Base-by-base conservation (phyloP, 2,888 invertebrate genomes). In the Tridacna gigas region DNA sequence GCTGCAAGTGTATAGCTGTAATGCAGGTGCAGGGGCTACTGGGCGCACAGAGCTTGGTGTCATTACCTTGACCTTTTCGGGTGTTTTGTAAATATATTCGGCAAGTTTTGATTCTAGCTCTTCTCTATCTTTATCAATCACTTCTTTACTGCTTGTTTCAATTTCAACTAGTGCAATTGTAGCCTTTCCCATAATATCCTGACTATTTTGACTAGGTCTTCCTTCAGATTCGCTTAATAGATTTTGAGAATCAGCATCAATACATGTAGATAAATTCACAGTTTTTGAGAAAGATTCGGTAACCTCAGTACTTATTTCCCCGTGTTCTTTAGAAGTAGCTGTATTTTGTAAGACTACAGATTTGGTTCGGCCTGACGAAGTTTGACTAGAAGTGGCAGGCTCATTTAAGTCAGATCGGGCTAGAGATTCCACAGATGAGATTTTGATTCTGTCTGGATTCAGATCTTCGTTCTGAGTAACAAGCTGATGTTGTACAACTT, bases 301-400 rank as follows among this genome's bases (percentile, higher is more conserved):
- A 25, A 25, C 25, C 15, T 51, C 56, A 22, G 3, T 15, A 25
- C 37, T 69, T 28, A 22, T 22, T n/a, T 61, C 71, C 18, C 71
- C 78, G 13, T 47, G 20, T 9, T 79, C 74, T 66, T 56, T 74
- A 65, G 74, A n/a, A 22, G 65, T 65, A 15, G 56, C 63, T 9
- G 84, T 80, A 37, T 86, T 86, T 63, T 84, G 82, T 22, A 86
- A 61, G 47, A 84, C 84, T 5, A 82, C 76, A 66, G 86, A 86
- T 82, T 86, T 86, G 25, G 84, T 86, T 80, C 75, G 84, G 28
- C 84, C 82, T 63, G 86, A 86, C 4, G 84, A 82, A 20, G 86
- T 86, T 11, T 82, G 76, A n/a, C 37, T 75, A 28, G 86, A 79
- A n/a, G 83, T 79, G 20, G 79, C 81, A 26, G 79, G 86, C 63